Evolutionary conservation across 2,113 vertebrate species (phyloP).

Genomic region (Xiphorhynchus elegans): DNA sequence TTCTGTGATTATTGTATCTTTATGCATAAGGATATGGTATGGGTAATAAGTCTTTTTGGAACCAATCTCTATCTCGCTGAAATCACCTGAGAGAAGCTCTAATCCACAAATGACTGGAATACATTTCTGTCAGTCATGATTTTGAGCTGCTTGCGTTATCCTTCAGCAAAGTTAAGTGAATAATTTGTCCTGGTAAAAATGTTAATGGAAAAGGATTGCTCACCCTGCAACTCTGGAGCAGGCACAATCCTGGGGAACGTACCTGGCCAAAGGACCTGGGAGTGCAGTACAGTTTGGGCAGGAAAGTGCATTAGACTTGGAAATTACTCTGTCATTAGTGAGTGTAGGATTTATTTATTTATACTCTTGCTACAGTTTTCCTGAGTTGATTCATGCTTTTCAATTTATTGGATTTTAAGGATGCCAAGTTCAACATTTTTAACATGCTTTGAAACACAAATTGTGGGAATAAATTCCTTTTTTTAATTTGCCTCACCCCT

Average conservation of each 20-base stretch:
- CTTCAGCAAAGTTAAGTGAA: slow-evolving; percentile 26
- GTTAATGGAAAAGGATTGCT: slow-evolving; percentile 16
- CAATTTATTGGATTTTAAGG: background rate
- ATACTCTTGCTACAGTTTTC: background rate
- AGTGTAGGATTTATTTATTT: background rate
- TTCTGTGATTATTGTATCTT: background rate
- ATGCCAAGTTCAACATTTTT: background rate
- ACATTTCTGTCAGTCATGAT: slow-evolving; percentile 51
- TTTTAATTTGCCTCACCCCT: background rate
- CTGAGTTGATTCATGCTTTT: background rate
- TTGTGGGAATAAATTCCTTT: background rate
- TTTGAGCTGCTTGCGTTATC: slow-evolving; percentile 28
- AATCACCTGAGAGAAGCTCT: background rate
- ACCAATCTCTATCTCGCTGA: background rate
- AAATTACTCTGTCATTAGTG: background rate
- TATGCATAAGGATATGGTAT: background rate
- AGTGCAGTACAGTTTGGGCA: background rate
- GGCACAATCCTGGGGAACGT: background rate
- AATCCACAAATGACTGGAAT: slow-evolving; percentile 13
- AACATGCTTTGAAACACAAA: background rate
- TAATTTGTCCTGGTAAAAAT: slow-evolving; percentile 24
- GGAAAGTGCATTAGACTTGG: background rate
- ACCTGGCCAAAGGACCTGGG: background rate
- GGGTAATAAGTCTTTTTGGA: slow-evolving; percentile 4
- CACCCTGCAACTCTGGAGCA: background rate